Evolutionary conservation across 2,113 vertebrate species (phyloP).

Genomic region (Tragelaphus scriptus): DNA sequence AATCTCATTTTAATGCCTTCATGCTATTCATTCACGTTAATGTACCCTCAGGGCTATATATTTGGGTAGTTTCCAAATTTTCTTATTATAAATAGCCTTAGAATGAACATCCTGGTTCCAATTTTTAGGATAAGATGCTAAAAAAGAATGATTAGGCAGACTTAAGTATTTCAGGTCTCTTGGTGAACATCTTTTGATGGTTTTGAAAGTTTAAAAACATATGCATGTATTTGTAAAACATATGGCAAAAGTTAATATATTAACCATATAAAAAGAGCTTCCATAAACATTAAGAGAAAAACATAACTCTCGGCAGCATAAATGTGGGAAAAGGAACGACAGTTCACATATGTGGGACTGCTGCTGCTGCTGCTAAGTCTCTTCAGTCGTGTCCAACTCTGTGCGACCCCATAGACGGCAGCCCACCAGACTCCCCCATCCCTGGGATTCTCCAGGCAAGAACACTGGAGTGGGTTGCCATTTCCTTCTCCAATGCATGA

Average conservation of each 20-base stretch:
- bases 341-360: neutral
- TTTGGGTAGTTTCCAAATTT: neutral
- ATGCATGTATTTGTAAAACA: neutral
- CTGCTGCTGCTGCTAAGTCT: too few species aligned
- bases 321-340: neutral
- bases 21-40: neutral
- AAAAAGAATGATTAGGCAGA: neutral
- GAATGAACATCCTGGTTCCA: neutral
- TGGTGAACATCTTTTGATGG: neutral
- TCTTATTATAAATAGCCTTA: neutral
- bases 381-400: too few species aligned
- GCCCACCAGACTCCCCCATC: too few species aligned
- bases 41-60: neutral
- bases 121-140: constrained; percentile 6
- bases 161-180: constrained; percentile 14
- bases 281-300: neutral
- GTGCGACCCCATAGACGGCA: too few species aligned
- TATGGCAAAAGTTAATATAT: neutral
- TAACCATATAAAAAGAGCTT: neutral
- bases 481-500: too few species aligned
- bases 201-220: neutral
- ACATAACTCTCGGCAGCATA: neutral
- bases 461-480: too few species aligned
- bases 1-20: neutral
- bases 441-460: too few species aligned